Base-by-base conservation (phyloP, 2,888 invertebrate species). In the Spodoptera picta region DNA sequence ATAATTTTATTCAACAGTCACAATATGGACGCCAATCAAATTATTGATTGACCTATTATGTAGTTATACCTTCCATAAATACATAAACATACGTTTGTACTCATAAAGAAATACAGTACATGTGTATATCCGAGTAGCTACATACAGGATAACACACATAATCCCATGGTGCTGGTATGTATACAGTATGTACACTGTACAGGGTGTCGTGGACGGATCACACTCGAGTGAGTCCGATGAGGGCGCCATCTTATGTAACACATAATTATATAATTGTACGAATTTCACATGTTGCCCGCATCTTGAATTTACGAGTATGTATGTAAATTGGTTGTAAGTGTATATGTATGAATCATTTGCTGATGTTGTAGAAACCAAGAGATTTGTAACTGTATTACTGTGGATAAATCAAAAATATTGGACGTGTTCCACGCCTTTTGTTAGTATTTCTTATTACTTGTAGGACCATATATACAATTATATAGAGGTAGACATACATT, bases 171-270 rank as follows among this genome's bases (percentile, higher is more conserved):
- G 9, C 36, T 19, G n/a, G 23, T 24, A 27, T 19, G 42, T 56
- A 19, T 5, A 19, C 3, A 9, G 10, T 23, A 9, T 36, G 36
- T 36, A 36, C 36, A 36, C 1, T 36, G 36, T 36, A 36, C 36
- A 36, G 36, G 6, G 36, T 12, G 27, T 52, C 42, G 5, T 12
- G 24, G n/a, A n/a, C n/a, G n/a, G 27, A 42, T 44, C 11, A 47
- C 53, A 60, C 36, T 53, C 44, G 44, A 47, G 23, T 57, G 67
- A 49, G 7, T 54, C 47, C 10, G 50, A 72, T 14, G 56, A 47
- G 60, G 60, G 50, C 7, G 54, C 23, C 42, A 11, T n/a, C 36
- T 36, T 36, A 31, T 23, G 44, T 51, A 19, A 19, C 1, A 19
- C 19, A 19, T 19, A 19, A 19, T 19, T 51, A 27, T 60, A 45